A percentile compares a stretch with the other conserved stretches of the same genome.
phyloP scores from a whole-genome alignment of 92 coral and sea anemone genomes.

The Paramuricea clavata region DNA sequence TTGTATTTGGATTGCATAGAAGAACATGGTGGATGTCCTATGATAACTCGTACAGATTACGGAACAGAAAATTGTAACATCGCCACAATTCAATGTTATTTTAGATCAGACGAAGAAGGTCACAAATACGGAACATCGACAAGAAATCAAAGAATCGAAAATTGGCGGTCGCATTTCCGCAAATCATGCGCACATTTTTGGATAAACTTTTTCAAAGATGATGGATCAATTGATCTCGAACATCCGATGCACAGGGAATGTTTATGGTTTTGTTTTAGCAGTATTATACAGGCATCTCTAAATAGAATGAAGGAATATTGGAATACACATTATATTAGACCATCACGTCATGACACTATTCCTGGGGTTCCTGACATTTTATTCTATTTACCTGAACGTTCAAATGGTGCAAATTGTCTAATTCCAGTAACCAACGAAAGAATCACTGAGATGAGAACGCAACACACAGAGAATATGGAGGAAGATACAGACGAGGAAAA shows the following conservation, averaged over 20 bases:
- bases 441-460: constrained; percentile 51
- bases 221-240: constrained; percentile 54
- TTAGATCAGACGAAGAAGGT: constrained; percentile 41
- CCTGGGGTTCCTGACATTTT: constrained; percentile 66
- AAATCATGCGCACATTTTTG: constrained; percentile 32
- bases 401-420: constrained; percentile 64
- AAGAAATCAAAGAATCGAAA: no score
- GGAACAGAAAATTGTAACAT: constrained; percentile 71
- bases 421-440: constrained; percentile 42
- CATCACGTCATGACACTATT: constrained; percentile 53
- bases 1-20: constrained; percentile 52
- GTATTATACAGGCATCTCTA: constrained; percentile 40
- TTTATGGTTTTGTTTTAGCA: constrained; percentile 64
- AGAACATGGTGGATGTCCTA: constrained; percentile 52
- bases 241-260: no score
- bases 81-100: constrained; percentile 66
- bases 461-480: no score
- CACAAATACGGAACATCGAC: constrained; percentile 53
- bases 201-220: constrained; percentile 59
- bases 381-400: constrained; percentile 55
- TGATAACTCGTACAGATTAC: no score
- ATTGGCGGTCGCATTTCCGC: constrained; percentile 40
- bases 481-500: constrained; percentile 43
- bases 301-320: constrained; percentile 54
- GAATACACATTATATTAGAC: constrained; percentile 68